A percentile compares a stretch with the other conserved stretches of the same genome.
phyloP scores from a whole-genome alignment of 30 jellyfish, hydroid and myxozoan species.

The Nemopilema nomurai region DNA sequence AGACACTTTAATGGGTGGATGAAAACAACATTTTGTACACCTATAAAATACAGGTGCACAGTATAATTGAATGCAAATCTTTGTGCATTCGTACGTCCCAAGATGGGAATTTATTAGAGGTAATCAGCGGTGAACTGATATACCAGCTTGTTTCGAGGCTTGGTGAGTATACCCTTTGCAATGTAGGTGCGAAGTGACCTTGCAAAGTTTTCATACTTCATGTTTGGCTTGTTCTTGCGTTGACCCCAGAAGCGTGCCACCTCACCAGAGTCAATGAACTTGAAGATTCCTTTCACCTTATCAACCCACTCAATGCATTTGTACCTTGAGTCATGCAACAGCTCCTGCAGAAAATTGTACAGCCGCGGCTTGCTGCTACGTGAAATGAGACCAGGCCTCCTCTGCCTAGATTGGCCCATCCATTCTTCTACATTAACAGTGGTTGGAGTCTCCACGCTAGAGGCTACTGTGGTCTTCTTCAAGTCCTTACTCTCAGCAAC shows the following conservation, averaged over 20 bases:
- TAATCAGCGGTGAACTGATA: constrained; percentile 74
- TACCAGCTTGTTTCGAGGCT: constrained; percentile 91
- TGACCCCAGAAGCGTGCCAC: constrained; percentile 95
- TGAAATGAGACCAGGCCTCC: constrained; percentile 16
- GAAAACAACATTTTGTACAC: constrained; percentile 71
- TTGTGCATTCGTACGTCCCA: constrained; percentile 34
- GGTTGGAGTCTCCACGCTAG: neutral
- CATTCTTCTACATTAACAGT: constrained; percentile 20
- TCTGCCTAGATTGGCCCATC: constrained; percentile 28
- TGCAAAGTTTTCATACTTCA: constrained; percentile 96
- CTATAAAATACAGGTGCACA: constrained; percentile 63
- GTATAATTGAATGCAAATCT: constrained; percentile 22
- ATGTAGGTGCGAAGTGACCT: constrained; percentile 90
- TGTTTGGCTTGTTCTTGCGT: constrained; percentile 87
- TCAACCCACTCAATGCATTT: constrained; percentile 91
- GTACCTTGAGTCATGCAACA: constrained; percentile 63
- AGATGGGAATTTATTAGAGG: constrained; percentile 2
- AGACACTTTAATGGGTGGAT: constrained; percentile 62
- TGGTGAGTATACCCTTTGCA: constrained; percentile 85
- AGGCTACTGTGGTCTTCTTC: neutral
- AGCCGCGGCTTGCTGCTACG: constrained; percentile 79
- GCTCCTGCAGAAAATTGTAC: constrained; percentile 69
- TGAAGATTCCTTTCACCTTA: constrained; percentile 75
- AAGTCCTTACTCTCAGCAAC: neutral
- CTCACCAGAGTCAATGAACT: constrained; percentile 78